phyloP scores from a whole-genome alignment of 2,888 invertebrate species.

The Slavum lentiscoides region DNA sequence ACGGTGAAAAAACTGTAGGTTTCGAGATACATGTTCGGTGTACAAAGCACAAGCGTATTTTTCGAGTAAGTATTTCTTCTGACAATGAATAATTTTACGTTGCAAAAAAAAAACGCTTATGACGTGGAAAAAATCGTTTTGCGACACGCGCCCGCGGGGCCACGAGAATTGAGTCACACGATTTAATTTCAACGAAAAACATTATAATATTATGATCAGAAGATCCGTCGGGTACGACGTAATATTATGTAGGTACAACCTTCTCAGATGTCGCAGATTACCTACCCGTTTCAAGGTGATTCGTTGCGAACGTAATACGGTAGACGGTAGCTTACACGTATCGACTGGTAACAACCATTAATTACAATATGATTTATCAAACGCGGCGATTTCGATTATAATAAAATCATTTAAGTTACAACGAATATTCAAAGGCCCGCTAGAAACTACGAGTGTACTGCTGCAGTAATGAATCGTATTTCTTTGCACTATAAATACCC shows the following conservation, averaged over 20 bases:
- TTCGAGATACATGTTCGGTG: no score
- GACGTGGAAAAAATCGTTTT: neutral
- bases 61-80: no score
- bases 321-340: neutral
- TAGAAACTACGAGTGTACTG: neutral
- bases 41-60: no score
- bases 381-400: neutral
- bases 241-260: no score
- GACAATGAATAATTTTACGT: no score
- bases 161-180: neutral
- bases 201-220: neutral
- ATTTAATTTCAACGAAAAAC: neutral
- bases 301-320: neutral
- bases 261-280: conserved; percentile 5
- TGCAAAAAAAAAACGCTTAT: no score
- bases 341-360: neutral
- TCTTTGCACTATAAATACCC: neutral
- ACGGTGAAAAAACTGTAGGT: no score
- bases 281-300: neutral
- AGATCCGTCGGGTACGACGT: neutral
- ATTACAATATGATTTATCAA: neutral
- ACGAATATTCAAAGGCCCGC: neutral
- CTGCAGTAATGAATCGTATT: neutral
- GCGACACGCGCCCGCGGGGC: no score
- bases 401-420: neutral